Evolutionary conservation across 2,113 vertebrate species (phyloP).

Genomic region (Serinus canaria): DNA sequence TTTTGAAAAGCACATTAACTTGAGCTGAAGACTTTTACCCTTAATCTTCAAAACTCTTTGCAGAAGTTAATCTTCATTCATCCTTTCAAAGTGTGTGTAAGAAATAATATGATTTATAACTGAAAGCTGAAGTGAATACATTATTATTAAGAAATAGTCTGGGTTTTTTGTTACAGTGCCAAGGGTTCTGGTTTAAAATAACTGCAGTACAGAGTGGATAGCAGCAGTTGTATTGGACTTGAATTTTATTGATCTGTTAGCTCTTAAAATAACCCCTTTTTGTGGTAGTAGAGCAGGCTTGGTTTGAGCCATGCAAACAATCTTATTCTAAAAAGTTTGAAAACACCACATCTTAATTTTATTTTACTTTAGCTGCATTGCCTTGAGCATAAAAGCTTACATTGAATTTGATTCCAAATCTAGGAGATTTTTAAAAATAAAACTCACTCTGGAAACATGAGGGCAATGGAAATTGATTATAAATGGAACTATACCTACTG

Average conservation of each 20-base stretch:
- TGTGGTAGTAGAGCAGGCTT: neutral
- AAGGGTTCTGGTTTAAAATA: neutral
- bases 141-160: neutral
- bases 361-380: neutral
- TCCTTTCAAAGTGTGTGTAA: neutral
- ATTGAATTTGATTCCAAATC: neutral
- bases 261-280: neutral
- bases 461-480: neutral
- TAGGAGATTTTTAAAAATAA: neutral
- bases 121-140: neutral
- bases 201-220: neutral
- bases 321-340: neutral
- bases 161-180: neutral
- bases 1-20: constrained; percentile 16
- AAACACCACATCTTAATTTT: neutral
- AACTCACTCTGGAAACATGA: neutral
- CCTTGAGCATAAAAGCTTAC: neutral
- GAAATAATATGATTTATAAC: neutral
- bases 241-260: neutral
- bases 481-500: neutral
- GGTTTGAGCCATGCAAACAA: neutral
- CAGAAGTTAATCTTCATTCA: neutral
- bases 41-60: constrained; percentile 7
- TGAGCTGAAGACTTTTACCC: neutral
- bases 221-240: neutral